Percentiles rank a stretch among this genome's conserved stretches.
These are phyloP conservation scores for Origma solitaria DNA, from an alignment of 2,113 vertebrate species.

Conservation along the genomic window DNA sequence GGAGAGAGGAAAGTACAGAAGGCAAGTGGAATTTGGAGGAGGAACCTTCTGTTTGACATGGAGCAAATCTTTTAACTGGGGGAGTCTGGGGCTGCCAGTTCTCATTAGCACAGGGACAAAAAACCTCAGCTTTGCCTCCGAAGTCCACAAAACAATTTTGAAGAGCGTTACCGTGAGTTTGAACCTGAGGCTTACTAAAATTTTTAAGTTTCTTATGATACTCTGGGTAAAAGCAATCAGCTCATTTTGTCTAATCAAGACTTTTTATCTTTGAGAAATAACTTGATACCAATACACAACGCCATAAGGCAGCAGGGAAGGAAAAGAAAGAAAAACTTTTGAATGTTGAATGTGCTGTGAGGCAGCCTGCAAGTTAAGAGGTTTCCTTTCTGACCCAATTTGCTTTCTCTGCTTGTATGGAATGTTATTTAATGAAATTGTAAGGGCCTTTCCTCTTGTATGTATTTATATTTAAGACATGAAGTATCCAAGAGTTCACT, in stretches of 20 bases:
- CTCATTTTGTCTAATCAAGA: background rate
- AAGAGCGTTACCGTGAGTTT: background rate
- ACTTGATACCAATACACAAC: background rate
- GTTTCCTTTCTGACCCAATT: background rate
- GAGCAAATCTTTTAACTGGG: background rate
- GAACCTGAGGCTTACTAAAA: background rate
- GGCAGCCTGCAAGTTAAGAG: background rate
- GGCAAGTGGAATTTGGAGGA: background rate
- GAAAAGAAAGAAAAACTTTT: background rate
- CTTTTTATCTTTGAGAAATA: background rate
- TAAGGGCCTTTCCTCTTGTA: background rate
- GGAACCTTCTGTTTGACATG: background rate
- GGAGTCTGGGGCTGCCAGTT: background rate
- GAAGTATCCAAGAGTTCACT: background rate
- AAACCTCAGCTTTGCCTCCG: background rate
- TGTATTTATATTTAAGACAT: background rate
- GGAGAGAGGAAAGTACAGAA: background rate
- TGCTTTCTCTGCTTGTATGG: background rate
- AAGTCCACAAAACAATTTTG: background rate
- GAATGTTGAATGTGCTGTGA: background rate
- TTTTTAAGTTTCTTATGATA: background rate
- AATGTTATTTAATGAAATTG: background rate
- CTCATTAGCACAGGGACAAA: background rate
- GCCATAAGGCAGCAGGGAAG: background rate
- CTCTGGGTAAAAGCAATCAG: background rate